Base-by-base conservation (phyloP, 23 tunicate genomes). In the Ascidia mentula region DNA sequence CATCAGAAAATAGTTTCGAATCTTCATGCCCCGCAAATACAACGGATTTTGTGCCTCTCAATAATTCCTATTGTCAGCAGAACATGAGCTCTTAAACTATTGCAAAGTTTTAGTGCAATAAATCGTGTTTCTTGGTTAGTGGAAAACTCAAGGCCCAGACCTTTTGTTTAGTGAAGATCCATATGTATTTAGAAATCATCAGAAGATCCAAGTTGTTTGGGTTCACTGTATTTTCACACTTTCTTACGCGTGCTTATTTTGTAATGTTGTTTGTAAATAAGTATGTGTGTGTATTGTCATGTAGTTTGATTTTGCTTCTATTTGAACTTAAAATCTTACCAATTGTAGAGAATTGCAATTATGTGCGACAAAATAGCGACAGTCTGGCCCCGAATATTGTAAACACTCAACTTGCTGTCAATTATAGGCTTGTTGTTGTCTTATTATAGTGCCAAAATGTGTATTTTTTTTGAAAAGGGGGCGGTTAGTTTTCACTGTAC, bases 191-290 rank as follows among this genome's bases (percentile, higher is more conserved):
- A 53, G 65, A 53, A 53, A 9, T 53, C 65, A 9, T 9, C 22
- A 6, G 65, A 53, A 53, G 28, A 26, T 1, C 24, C 65, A 28
- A 20, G 65, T 5, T 53, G 65, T 53, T 5, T 53, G 24, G 24
- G 65, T 53, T 53, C 65, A 53, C 65, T 53, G 65, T 53, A 53
- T 53, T 53, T 26, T 9, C 65, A 3, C 65, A n/a, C n/a, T n/a
- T 9, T 53, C 2, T 53, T 53, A 5, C 15, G 53, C 15, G 12
- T 42, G 12, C 15, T 15, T 42, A 42, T 42, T 42, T 42, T 9
- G 65, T n/a, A n/a, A n/a, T n/a, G n/a, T n/a, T n/a, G n/a, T n/a
- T n/a, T n/a, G n/a, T n/a, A n/a, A n/a, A n/a, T n/a, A n/a, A n/a
- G n/a, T n/a, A n/a, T n/a, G n/a, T n/a, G n/a, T n/a, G n/a, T n/a